phyloP scores from a whole-genome alignment of 30 jellyfish, hydroid and myxozoan genomes.

The Nemopilema nomurai region DNA sequence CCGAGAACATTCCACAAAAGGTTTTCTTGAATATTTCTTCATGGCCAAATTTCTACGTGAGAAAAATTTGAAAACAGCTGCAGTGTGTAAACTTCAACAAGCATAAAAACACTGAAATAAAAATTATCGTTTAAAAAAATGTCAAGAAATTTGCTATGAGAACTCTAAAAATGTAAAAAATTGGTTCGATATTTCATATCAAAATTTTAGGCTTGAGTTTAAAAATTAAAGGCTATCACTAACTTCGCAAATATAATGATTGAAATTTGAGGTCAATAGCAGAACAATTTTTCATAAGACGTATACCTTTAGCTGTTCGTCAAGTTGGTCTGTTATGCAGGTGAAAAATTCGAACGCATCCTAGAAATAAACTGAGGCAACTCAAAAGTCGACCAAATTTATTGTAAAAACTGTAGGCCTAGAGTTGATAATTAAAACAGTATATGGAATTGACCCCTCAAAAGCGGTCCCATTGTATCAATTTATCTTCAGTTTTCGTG shows the following conservation, averaged over 20 bases:
- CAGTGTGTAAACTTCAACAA: not conserved
- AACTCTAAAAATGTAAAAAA: too few relatives aligned
- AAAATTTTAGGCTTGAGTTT: too few relatives aligned
- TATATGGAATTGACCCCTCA: not conserved
- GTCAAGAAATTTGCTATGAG: too few relatives aligned
- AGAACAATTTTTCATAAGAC: not conserved
- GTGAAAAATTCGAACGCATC: conserved; percentile 98
- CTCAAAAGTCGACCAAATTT: not conserved
- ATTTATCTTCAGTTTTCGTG: too few relatives aligned
- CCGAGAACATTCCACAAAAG: conserved; percentile 92
- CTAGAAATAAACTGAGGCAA: conserved; percentile 10
- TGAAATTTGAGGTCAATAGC: too few relatives aligned
- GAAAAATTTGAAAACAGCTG: not conserved
- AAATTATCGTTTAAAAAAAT: too few relatives aligned
- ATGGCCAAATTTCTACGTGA: conserved; percentile 54
- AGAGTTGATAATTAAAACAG: not conserved
- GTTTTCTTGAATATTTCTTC: conserved; percentile 86
- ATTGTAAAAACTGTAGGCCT: not conserved
- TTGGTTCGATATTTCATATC: too few relatives aligned
- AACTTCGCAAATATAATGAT: too few relatives aligned
- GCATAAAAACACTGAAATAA: too few relatives aligned
- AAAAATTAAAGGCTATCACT: too few relatives aligned
- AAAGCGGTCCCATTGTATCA: too few relatives aligned
- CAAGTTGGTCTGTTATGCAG: conserved; percentile 93
- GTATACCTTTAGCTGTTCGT: conserved; percentile 67